Percentiles rank a stretch among this genome's conserved stretches.
Conservation (phyloP, 53 echinoderm and acorn worm species). For the Glandiceps talaboti region DNA sequence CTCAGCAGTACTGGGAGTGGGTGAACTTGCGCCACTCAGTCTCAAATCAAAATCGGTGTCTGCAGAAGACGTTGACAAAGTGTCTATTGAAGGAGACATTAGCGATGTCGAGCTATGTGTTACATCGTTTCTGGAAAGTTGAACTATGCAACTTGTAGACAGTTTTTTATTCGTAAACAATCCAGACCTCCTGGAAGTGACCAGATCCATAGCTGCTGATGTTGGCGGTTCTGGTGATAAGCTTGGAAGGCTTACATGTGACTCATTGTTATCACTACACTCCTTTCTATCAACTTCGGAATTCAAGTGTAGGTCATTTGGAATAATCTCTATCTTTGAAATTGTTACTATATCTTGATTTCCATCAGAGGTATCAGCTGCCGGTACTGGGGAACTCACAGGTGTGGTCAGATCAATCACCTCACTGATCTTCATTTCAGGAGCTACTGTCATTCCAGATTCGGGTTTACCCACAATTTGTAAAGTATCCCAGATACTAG, state of each 20-base stretch:
- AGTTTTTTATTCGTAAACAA: neutral
- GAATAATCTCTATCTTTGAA: neutral
- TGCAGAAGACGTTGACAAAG: neutral
- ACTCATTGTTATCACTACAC: neutral
- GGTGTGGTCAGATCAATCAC: conserved; percentile 28
- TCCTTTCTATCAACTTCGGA: too few relatives aligned
- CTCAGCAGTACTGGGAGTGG: conserved; percentile 1
- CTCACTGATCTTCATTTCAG: neutral
- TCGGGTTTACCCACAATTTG: too few relatives aligned
- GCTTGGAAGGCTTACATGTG: neutral
- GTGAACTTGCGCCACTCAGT: neutral
- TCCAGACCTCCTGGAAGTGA: neutral
- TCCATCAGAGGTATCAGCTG: conserved; percentile 4
- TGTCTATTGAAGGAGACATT: neutral
- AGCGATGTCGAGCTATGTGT: neutral
- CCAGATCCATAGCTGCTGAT: neutral
- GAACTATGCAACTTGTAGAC: neutral
- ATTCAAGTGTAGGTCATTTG: neutral
- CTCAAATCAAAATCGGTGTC: neutral
- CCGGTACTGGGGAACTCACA: conserved; percentile 9
- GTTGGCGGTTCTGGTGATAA: neutral
- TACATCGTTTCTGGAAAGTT: neutral
- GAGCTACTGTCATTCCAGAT: neutral
- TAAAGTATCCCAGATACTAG: neutral
- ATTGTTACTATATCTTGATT: neutral